Conservation (phyloP, 2,113 vertebrate genomes). For the Oryzias melastigma region DNA sequence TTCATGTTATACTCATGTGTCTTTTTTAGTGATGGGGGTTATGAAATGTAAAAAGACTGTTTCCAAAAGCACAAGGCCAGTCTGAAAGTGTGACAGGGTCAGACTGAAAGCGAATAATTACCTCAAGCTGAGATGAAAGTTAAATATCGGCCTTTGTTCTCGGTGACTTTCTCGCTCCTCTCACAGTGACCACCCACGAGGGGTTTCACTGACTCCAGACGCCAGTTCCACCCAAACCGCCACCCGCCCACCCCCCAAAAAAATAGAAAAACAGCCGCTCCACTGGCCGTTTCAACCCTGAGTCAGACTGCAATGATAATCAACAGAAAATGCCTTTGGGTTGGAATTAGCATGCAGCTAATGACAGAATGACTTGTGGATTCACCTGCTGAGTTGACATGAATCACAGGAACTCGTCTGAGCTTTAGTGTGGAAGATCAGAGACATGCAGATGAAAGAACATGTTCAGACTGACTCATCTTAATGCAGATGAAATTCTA, state of each 20-base stretch:
- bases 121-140: slow-evolving; percentile 63
- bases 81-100: slow-evolving; percentile 47
- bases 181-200: slow-evolving; percentile 63
- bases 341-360: slow-evolving; percentile 17
- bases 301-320: slow-evolving; percentile 19
- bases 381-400: slow-evolving; percentile 58
- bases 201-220: slow-evolving; percentile 62
- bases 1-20: not conserved
- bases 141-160: slow-evolving; percentile 60
- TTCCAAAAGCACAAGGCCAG: slow-evolving; percentile 19
- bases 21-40: not conserved
- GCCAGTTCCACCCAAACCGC: slow-evolving; percentile 45
- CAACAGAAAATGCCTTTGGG: slow-evolving; percentile 39
- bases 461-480: slow-evolving; percentile 28
- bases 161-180: slow-evolving; percentile 42
- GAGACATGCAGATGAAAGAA: slow-evolving; percentile 37
- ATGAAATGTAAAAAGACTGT: slow-evolving; percentile 24
- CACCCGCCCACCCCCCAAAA: not conserved
- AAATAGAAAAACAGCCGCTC: not conserved
- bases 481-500: slow-evolving; percentile 21
- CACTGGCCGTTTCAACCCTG: slow-evolving; percentile 9
- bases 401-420: slow-evolving; percentile 57
- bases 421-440: slow-evolving; percentile 50
- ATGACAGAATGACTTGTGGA: slow-evolving; percentile 2
- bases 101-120: slow-evolving; percentile 52